Base-by-base conservation (phyloP, 30 jellyfish, hydroid and myxozoan species). In the Chironex yamaguchii region DNA sequence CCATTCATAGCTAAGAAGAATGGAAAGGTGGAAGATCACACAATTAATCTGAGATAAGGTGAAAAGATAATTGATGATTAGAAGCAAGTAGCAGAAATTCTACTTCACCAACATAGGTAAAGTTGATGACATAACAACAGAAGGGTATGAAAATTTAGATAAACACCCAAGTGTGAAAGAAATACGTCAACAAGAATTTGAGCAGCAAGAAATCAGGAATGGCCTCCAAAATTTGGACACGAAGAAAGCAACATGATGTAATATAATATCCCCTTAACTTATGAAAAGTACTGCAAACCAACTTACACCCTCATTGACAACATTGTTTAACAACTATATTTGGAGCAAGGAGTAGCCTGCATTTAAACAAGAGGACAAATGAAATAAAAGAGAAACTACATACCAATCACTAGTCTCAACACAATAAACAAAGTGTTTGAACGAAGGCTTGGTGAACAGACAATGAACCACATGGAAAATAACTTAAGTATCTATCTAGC, bases 351-450 rank as follows among this genome's bases (percentile, higher is more conserved):
- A 13, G 71, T 0, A 31, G 71, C 3, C 23, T 66, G 71, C 25
- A 70, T 70, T 14, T 20, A 32, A 4, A 53, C 25, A n/a, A 53
- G 25, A 53, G 20, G 25, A 17, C 6, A 53, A 53, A 53, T 53
- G 71, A 53, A 53, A 4, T 28, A 53, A n/a, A 53, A 53, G 6
- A 53, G 71, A 53, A 4, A 2, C 20, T 76, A 76, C 89, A 76
- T 77, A 51, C 89, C 89, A 76, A 76, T 76, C 36, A 52, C 80
- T 52, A 29, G 34, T 4, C 73, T 69, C 20, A 13, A 67, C 31
- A 32, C 26, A 17, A 32, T 53, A 2, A 32, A 53, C 20, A 53
- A 53, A 32, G 20, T 53, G 2, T 53, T 53, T 53, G 71, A 53
- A 17, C 21, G 26, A 2, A 29, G 21, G 13, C 21, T 53, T 17